Conservation (phyloP, 2,888 invertebrate species). For the Papilio gigon region DNA sequence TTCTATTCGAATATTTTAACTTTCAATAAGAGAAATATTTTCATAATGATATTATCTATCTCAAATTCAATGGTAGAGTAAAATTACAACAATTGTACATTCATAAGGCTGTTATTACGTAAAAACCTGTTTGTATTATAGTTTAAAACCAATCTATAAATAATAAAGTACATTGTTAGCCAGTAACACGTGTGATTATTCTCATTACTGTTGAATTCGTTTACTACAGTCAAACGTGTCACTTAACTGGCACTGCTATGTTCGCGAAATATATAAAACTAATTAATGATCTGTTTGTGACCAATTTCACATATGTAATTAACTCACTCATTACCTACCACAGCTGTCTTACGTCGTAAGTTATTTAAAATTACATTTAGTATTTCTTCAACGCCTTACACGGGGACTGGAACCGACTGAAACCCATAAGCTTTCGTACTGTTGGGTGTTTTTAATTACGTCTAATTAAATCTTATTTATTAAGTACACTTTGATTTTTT, state of each 20-base stretch:
- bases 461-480: conserved; percentile 34
- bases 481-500: conserved; percentile 33
- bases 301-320: conserved; percentile 24
- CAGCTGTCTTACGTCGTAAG: conserved; percentile 8
- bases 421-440: conserved; percentile 30
- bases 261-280: not conserved
- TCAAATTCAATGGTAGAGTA: no score
- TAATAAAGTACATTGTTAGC: no score
- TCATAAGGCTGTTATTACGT: no score
- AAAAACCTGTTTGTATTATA: no score
- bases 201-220: no score
- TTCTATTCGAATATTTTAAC: no score
- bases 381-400: conserved; percentile 24
- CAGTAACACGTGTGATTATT: no score
- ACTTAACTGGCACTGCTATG: not conserved
- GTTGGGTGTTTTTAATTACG: conserved; percentile 34
- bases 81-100: no score
- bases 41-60: no score
- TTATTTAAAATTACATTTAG: conserved; percentile 36
- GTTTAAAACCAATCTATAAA: no score
- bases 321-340: conserved; percentile 20
- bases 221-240: not conserved
- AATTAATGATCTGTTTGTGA: not conserved
- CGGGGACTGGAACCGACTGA: conserved; percentile 2
- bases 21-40: no score